Evolutionary conservation across 2,113 vertebrate species (phyloP), one percentile per base, ranked within the genome.

Genomic region (Podilymbus podiceps): DNA sequence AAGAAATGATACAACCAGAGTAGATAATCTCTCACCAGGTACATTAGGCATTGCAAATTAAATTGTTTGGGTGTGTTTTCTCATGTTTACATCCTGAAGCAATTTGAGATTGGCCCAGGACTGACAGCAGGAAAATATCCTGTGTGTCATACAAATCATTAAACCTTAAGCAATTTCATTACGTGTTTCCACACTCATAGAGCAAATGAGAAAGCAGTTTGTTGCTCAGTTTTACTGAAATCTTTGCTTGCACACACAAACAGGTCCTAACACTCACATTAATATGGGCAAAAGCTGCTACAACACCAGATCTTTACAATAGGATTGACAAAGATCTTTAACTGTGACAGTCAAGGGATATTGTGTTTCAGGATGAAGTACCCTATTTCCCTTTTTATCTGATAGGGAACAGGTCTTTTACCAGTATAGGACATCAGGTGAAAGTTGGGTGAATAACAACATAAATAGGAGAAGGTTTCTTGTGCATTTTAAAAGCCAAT

Each of bases 121-220:
- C 94, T 89, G 75, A 89, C 62, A 95, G 94, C 95, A 95, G 93
- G 87, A 74, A 88, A 97, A 85, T 27, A 75, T 58, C 91, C 60
- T 67, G 82, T 76, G 58, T 88, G 73, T 82, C 82, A 84, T 59
- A 85, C 88, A 95, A 95, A 95, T 97, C 85, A 74, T 93, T 91
- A 95, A 97, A 84, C 84, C 82, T 95, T 91, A 88, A 97, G 91
- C 84, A 95, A 90, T 89, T 88, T 87, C 94, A 94, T 96, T 94
- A 94, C 95, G 53, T 38, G 71, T 22, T 92, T 90, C 95, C 88
- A 46, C 52, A 59, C 82, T 87, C 17, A 1, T 35, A 90, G 46
- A 68, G 75, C 95, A 91, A 97, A 95, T 62, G 88, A 90, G 52
- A 55, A 90, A 97, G 78, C 86, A 98, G 82, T 79, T 58, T 52